Evolutionary conservation across 2,888 invertebrate species (phyloP).

Genomic region (Microplitis deprimator): DNA sequence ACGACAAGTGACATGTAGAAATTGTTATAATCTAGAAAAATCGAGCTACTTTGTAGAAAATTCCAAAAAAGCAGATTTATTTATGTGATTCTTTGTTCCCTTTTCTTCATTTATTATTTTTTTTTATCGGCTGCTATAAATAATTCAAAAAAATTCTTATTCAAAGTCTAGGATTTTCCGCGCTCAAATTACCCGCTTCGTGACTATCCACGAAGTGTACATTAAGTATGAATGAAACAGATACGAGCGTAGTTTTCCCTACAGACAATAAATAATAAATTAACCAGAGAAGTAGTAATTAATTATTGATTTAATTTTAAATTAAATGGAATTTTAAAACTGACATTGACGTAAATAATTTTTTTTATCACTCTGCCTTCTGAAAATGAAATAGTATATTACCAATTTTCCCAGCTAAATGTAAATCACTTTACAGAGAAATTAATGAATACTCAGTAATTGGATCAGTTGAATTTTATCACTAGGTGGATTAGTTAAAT

Average conservation of each 20-base stretch:
- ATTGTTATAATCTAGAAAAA: not conserved
- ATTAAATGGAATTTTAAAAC: not conserved
- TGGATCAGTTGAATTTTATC: not conserved
- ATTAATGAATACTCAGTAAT: too few relatives aligned
- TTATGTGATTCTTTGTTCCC: not conserved
- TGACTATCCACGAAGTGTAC: not conserved
- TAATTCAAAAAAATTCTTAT: too few relatives aligned
- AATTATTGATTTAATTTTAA: not conserved
- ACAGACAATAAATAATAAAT: not conserved
- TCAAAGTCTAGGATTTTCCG: not conserved
- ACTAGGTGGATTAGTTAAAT: not conserved
- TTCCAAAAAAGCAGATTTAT: not conserved
- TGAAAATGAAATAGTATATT: too few relatives aligned
- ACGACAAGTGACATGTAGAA: constrained; percentile 3
- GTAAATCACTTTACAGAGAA: too few relatives aligned
- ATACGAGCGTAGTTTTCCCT: not conserved
- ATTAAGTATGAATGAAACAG: not conserved
- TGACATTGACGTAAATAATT: not conserved
- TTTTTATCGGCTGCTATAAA: too few relatives aligned
- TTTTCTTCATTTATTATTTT: too few relatives aligned
- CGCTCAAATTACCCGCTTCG: not conserved
- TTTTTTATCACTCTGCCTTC: not conserved
- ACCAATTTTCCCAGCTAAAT: too few relatives aligned
- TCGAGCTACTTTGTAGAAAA: not conserved
- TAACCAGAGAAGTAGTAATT: not conserved